Evolutionary conservation across 2,113 vertebrate genomes (phyloP).

Genomic region (Dissostichus mawsoni): DNA sequence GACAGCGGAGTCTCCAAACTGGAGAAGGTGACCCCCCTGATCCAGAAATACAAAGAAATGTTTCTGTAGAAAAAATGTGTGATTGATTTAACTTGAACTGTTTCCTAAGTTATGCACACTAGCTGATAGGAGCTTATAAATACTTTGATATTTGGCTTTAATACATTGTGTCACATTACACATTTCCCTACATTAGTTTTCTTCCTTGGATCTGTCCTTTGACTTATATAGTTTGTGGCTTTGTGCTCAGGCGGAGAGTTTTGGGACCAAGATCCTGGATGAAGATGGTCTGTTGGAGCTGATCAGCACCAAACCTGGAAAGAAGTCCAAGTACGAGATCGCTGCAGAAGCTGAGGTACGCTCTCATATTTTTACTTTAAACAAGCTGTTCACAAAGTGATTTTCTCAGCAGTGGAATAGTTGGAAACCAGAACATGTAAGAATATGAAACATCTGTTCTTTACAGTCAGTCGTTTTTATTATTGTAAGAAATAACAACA

Average conservation of each 20-base stretch:
- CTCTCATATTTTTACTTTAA: not conserved
- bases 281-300: slow-evolving; percentile 94
- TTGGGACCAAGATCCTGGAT: slow-evolving; percentile 92
- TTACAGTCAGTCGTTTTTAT: not conserved
- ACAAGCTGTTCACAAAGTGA: not conserved
- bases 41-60: no score
- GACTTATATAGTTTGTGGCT: not conserved
- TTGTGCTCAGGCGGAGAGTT: slow-evolving; percentile 86
- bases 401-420: not conserved
- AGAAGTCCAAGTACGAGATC: slow-evolving; percentile 95
- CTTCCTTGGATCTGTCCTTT: accelerated
- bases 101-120: no score
- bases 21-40: slow-evolving; percentile 87
- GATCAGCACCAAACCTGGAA: slow-evolving; percentile 94
- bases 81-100: no score
- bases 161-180: not conserved
- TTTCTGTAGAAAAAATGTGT: not conserved
- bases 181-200: not conserved
- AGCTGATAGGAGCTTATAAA: not conserved
- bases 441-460: not conserved
- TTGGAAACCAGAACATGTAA: not conserved
- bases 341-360: slow-evolving; percentile 92
- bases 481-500: not conserved
- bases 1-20: slow-evolving; percentile 93
- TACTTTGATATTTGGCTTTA: not conserved